A percentile compares a stretch with the other conserved stretches of the same genome.
phyloP scores from a whole-genome alignment of 92 coral and sea anemone species.

The Hydrozoanthus gracilis region DNA sequence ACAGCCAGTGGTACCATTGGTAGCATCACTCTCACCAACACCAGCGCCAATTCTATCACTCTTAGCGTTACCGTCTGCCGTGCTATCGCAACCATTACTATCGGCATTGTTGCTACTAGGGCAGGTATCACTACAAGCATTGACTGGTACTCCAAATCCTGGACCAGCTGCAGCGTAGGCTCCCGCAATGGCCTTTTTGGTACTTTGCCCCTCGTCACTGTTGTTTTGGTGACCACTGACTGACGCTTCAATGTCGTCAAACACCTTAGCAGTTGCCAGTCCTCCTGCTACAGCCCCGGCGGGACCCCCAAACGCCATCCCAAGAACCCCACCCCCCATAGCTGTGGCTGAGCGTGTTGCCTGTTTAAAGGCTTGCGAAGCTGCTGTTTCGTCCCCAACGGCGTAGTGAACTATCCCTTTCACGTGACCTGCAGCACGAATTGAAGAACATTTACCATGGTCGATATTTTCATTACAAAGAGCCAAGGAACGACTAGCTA shows the following conservation, averaged over 20 bases:
- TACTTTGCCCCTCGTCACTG: neutral
- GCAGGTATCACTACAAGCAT: neutral
- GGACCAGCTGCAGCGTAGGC: slow-evolving; percentile 12
- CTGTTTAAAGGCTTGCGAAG: slow-evolving; percentile 23
- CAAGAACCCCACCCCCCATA: slow-evolving; percentile 24
- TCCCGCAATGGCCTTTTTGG: neutral
- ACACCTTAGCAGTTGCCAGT: slow-evolving; percentile 31
- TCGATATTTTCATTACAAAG: neutral
- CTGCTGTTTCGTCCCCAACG: slow-evolving; percentile 36
- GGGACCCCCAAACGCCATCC: slow-evolving; percentile 36
- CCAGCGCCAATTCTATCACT: neutral
- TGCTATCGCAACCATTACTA: neutral
- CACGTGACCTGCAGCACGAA: slow-evolving; percentile 41
- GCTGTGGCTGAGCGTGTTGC: slow-evolving; percentile 45
- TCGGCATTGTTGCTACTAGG: neutral
- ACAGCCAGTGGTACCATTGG: neutral
- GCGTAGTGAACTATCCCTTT: slow-evolving; percentile 47
- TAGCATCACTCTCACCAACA: neutral
- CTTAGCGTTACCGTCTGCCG: neutral
- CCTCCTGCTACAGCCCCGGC: slow-evolving; percentile 41
- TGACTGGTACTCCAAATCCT: neutral
- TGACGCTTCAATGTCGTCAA: slow-evolving; percentile 39
- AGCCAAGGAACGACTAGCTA: neutral
- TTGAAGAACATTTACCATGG: neutral
- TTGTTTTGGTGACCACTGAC: slow-evolving; percentile 3